Evolutionary conservation across 2,113 vertebrate genomes (phyloP).

Genomic region (Caranx ignobilis): DNA sequence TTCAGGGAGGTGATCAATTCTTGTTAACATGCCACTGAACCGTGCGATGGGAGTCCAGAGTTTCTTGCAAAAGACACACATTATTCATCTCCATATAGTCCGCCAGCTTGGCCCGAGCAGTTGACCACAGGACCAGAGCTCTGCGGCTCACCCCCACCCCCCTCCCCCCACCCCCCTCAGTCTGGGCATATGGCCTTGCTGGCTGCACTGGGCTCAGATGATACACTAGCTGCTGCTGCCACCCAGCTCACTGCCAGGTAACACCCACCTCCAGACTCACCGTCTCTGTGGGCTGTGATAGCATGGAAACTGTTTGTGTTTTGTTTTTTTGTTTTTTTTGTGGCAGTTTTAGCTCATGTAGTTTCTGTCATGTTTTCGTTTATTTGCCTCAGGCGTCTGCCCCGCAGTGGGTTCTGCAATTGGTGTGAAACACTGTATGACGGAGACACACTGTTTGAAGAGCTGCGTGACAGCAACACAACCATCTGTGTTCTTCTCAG

Average conservation of each 20-base stretch:
- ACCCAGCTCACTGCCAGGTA: slow-evolving; percentile 46
- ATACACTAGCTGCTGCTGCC: slow-evolving; percentile 28
- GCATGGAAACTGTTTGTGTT: slow-evolving; percentile 21
- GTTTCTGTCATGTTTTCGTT: slow-evolving; percentile 72
- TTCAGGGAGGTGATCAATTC: slow-evolving; percentile 1
- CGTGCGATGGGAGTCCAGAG: slow-evolving; percentile 13
- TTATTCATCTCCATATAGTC: slow-evolving; percentile 63
- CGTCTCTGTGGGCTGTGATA: slow-evolving; percentile 9
- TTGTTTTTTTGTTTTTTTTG: slow-evolving; percentile 21
- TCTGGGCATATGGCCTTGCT: slow-evolving; percentile 61
- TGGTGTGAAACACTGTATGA: slow-evolving; percentile 54
- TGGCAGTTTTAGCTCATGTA: slow-evolving; percentile 58
- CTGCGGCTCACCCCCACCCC: slow-evolving; percentile 4
- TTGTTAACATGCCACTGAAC: slow-evolving; percentile 15
- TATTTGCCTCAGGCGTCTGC: slow-evolving; percentile 53
- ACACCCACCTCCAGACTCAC: slow-evolving; percentile 51
- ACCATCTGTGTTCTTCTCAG: slow-evolving; percentile 18
- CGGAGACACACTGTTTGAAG: not conserved
- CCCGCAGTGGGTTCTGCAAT: slow-evolving; percentile 38
- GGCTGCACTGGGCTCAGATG: slow-evolving; percentile 48
- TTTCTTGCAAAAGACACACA: slow-evolving; percentile 39
- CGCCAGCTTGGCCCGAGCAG: slow-evolving; percentile 48
- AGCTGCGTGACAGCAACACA: not conserved
- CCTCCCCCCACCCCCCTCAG: slow-evolving; percentile 28
- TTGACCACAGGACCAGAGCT: slow-evolving; percentile 57